Evolutionary conservation across 2,797 vertebrate species (phyloP).

Genomic region (Fistularia commersonii): DNA sequence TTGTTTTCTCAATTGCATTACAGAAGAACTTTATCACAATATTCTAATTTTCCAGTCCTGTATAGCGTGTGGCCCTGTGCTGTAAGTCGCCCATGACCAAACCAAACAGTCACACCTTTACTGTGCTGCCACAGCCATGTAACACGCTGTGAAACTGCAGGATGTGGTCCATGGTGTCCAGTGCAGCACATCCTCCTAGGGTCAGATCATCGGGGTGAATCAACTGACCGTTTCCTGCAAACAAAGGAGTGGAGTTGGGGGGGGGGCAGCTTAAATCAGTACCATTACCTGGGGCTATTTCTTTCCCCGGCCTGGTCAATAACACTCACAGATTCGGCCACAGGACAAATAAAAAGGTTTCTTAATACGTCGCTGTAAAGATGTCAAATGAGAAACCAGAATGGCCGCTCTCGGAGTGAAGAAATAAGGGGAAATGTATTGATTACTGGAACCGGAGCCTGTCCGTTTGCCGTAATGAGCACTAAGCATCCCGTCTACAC

Average conservation of each 20-base stretch:
- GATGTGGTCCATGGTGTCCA: background rate
- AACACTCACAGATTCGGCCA: slow-evolving; percentile 39
- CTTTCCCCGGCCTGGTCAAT: slow-evolving; percentile 29
- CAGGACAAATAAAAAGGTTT: slow-evolving; percentile 37
- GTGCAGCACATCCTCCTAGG: slow-evolving; percentile 55
- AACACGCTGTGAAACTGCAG: slow-evolving; percentile 50
- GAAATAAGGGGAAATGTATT: slow-evolving; percentile 50
- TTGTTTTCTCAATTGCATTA: no score
- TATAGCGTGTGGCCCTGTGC: no score
- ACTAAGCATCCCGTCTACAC: slow-evolving; percentile 28
- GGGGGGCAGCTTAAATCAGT: slow-evolving; percentile 5
- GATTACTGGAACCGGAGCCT: slow-evolving; percentile 22
- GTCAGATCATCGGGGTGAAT: slow-evolving; percentile 55
- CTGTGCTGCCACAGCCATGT: slow-evolving; percentile 50
- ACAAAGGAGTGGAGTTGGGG: slow-evolving; percentile 2
- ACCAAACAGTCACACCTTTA: slow-evolving; percentile 18
- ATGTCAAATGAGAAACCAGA: slow-evolving; percentile 4
- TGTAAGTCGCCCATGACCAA: no score
- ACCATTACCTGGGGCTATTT: slow-evolving; percentile 30
- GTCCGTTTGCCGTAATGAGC: slow-evolving; percentile 46
- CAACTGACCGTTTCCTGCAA: slow-evolving; percentile 51
- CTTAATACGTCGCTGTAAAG: slow-evolving; percentile 31
- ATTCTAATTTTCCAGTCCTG: no score
- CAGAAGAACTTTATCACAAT: no score
- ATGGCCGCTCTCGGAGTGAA: slow-evolving; percentile 10